phyloP scores from a whole-genome alignment of 2,113 vertebrate species.

The Callithrix jacchus region DNA sequence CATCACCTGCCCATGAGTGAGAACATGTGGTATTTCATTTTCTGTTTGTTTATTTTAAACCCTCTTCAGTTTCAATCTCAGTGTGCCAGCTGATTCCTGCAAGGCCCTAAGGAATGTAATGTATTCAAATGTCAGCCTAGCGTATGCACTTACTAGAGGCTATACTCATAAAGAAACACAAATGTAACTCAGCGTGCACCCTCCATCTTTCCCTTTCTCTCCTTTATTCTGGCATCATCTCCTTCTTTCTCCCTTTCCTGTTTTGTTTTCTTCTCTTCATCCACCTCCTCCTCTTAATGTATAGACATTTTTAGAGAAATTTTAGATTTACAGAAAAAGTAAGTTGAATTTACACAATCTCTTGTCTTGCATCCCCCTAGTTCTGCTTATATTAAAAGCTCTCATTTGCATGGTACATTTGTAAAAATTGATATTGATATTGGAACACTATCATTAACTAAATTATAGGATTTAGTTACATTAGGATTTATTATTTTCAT shows the following conservation, averaged over 20 bases:
- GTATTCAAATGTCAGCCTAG: neutral
- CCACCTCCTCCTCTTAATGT: neutral
- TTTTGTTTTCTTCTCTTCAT: neutral
- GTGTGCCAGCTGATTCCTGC: neutral
- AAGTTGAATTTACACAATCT: neutral
- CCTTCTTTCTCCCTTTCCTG: rapidly evolving
- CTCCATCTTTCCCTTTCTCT: neutral
- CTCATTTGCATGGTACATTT: neutral
- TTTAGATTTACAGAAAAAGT: neutral
- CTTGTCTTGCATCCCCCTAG: neutral
- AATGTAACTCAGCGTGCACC: neutral
- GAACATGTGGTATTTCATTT: too few species aligned
- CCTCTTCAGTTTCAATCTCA: neutral
- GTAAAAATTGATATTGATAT: neutral
- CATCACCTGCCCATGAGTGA: too few species aligned
- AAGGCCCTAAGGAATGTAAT: neutral
- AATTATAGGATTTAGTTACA: neutral
- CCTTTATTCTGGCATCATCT: neutral
- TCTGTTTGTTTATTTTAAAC: too few species aligned
- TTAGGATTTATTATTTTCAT: neutral
- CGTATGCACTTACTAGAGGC: neutral
- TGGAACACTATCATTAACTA: neutral
- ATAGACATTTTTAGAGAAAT: neutral
- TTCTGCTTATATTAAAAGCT: neutral
- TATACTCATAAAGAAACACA: neutral